These are phyloP conservation scores for Anoplius nigerrimus DNA, from an alignment of 2,888 invertebrate genomes.

Conservation along the genomic window DNA sequence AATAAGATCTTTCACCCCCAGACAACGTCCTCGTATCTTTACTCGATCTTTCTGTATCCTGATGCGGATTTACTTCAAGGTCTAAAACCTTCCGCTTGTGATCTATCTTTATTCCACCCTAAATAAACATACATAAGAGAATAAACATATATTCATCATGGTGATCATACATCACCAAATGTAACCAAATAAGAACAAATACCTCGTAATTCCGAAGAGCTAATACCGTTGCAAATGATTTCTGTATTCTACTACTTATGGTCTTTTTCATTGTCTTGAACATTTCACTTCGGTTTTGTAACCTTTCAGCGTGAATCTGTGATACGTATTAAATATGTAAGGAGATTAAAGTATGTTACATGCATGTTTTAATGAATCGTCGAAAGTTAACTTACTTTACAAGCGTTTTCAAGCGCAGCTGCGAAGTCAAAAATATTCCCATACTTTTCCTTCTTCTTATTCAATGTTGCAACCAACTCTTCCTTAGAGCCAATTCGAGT, in stretches of 20 bases:
- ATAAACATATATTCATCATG: neutral
- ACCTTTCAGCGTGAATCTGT: conserved; percentile 65
- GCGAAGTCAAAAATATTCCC: conserved; percentile 60
- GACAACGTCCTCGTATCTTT: conserved; percentile 85
- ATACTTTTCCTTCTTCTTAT: conserved; percentile 65
- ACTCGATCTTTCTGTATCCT: conserved; percentile 74
- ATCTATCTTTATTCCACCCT: conserved; percentile 70
- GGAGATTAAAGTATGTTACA: conserved; percentile 5
- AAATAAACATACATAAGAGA: neutral
- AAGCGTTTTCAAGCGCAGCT: conserved; percentile 48
- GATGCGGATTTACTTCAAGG: conserved; percentile 78
- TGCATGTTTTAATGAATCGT: neutral
- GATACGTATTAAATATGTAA: conserved; percentile 14
- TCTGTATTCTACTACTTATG: conserved; percentile 72
- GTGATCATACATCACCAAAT: no score
- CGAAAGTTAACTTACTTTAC: conserved; percentile 52
- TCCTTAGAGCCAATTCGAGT: conserved; percentile 61
- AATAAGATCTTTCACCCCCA: conserved; percentile 96
- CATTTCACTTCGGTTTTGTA: conserved; percentile 64
- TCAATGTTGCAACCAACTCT: conserved; percentile 63
- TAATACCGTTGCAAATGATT: conserved; percentile 78
- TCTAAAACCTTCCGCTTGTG: conserved; percentile 75
- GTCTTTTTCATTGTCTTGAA: conserved; percentile 72
- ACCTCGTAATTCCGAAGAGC: conserved; percentile 79
- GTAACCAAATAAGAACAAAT: conserved; percentile 46